Evolutionary conservation across 2,113 vertebrate genomes (phyloP).

Genomic region (Melanostigma gelatinosum): DNA sequence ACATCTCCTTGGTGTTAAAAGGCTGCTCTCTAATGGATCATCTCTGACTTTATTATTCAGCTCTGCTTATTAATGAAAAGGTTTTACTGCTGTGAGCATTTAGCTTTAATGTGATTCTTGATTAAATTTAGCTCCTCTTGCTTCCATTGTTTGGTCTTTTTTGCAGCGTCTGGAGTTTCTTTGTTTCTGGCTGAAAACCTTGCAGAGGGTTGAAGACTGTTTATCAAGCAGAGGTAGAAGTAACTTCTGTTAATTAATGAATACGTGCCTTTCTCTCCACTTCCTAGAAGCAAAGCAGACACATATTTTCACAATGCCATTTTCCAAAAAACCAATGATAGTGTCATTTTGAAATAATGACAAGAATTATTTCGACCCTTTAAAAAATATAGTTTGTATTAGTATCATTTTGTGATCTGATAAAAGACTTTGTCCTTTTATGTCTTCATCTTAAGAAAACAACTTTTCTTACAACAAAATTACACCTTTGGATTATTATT

Average conservation of each 20-base stretch:
- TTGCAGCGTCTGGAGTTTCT: not conserved
- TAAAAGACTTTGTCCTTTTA: not conserved
- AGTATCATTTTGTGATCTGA: not conserved
- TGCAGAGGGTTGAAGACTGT: not conserved
- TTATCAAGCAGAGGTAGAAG: constrained; percentile 2
- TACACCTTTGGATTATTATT: not conserved
- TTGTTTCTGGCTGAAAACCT: constrained; percentile 15
- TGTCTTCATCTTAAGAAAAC: not conserved
- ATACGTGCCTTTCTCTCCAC: not conserved
- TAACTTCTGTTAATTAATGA: not conserved
- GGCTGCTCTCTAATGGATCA: constrained; percentile 52
- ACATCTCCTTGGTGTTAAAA: constrained; percentile 50
- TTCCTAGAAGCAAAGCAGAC: not conserved
- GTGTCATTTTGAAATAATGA: not conserved
- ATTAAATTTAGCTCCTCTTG: constrained; percentile 50
- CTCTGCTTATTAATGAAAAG: constrained; percentile 56
- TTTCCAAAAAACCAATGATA: not conserved
- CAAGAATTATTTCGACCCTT: too few relatives aligned
- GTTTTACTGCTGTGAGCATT: constrained; percentile 54
- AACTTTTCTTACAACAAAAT: not conserved
- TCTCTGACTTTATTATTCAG: constrained; percentile 56
- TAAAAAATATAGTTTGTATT: not conserved
- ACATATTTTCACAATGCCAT: not conserved
- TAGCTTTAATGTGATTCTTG: constrained; percentile 61
- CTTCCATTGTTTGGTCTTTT: constrained; percentile 33